Evolutionary conservation across 1,140 invertebrate genomes (phyloP).

Genomic region (Glossosoma conforme): DNA sequence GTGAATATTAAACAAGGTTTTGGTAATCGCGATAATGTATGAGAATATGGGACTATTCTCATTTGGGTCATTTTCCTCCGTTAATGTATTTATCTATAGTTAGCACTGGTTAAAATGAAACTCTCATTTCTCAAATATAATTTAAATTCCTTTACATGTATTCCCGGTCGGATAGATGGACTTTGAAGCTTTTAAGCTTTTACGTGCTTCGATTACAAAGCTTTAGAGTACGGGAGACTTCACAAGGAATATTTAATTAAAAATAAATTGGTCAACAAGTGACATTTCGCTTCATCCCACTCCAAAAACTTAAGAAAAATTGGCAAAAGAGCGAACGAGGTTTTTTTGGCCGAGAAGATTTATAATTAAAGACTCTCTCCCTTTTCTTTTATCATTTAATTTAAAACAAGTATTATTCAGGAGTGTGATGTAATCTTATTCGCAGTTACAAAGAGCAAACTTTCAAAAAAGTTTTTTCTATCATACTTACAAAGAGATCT

Average conservation of each 20-base stretch:
- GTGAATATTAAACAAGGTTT: no score
- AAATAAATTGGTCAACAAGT: constrained; percentile 14
- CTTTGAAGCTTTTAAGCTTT: constrained; percentile 7
- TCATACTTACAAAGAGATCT: not conserved
- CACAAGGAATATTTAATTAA: constrained; percentile 20
- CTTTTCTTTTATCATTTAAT: constrained; percentile 8
- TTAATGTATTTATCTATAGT: no score
- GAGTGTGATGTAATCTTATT: constrained; percentile 6
- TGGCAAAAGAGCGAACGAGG: not conserved
- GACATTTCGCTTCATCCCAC: no score
- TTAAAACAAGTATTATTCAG: constrained; percentile 1
- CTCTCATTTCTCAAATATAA: constrained; percentile 4
- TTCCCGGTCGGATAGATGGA: constrained; percentile 4
- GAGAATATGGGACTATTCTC: no score
- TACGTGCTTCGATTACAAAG: constrained; percentile 20
- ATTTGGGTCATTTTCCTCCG: no score
- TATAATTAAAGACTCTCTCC: constrained; percentile 6
- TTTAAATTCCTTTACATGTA: constrained; percentile 14
- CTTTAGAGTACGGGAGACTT: constrained; percentile 3
- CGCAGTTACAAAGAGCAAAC: not conserved
- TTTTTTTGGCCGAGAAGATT: not conserved
- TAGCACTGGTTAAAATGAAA: no score
- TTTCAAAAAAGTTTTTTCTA: not conserved
- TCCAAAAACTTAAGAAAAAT: not conserved
- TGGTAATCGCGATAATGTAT: no score